Base-by-base conservation (phyloP, 1,140 invertebrate genomes). In the Aphelenchoides besseyi region DNA sequence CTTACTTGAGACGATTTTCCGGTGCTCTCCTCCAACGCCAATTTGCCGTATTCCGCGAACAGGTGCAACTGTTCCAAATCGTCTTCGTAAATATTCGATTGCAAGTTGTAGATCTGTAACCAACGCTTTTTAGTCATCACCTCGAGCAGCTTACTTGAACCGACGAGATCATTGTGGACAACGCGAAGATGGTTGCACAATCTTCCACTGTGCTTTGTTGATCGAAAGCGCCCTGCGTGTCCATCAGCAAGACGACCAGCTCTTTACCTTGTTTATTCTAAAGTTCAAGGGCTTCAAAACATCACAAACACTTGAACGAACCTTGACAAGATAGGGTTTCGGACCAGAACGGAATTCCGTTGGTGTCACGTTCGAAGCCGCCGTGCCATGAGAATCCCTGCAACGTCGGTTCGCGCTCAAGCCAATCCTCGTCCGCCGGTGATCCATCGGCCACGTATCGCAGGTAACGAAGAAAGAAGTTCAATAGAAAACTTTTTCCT, bases 141-240 rank as follows among this genome's bases (percentile, higher is more conserved):
- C 29, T 2, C 29, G 1, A 70, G 26, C 30, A 18, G 2, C 29
- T 29, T 66, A 87, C 86, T 82, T 88, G 87, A 26, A 88, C 85
- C 37, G 87, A 88, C 64, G 87, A 88, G 57, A 88, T 74, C 88
- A 88, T 88, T 0, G 88, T 87, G 69, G 87, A 88, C 1, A 88
- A 79, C 37, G 88, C 87, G 84, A 89, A 88, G 23, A 98, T 92
- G 1, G 94, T 97, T 0, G 95, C 95, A 87, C 93, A 95, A 84
- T 97, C 94, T 74, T 92, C 90, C 0, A 97, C 93, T 0, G 95
- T 97, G 36, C 92, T 94, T 85, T 95, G 90, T 84, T 92, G 94
- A 86, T 98, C 95, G 87, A 97, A 98, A 8, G 94, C 91, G 66
- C 95, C 95, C 87, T 98, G 95, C 9, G 95, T 98, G 84, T 98